Conservation (phyloP, 2,797 vertebrate genomes). For the Pachyuromys duprasi region DNA sequence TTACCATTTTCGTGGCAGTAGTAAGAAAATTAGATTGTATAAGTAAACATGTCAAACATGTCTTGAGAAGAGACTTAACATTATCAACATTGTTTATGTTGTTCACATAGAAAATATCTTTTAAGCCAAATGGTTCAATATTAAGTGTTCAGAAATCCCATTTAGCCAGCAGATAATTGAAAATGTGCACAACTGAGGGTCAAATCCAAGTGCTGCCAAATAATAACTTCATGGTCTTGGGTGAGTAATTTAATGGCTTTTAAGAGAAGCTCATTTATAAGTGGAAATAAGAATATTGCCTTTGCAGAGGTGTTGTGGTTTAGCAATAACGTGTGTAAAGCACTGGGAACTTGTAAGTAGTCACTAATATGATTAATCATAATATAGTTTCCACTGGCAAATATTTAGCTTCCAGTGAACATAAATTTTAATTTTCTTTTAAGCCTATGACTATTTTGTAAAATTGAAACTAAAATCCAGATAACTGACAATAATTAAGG, state of each 20-base stretch:
- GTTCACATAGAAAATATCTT: not conserved
- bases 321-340: not conserved
- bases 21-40: not conserved
- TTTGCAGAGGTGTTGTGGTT: not conserved
- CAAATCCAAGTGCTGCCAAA: not conserved
- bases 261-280: constrained; percentile 48
- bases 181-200: not conserved
- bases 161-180: not conserved
- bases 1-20: not conserved
- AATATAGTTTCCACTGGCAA: constrained; percentile 33
- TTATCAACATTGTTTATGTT: not conserved
- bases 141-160: not conserved
- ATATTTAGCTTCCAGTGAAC: constrained; percentile 11
- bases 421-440: constrained; percentile 60
- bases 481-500: not conserved
- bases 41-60: not conserved
- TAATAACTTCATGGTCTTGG: not conserved
- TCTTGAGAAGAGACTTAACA: not conserved
- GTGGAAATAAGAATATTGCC: constrained; percentile 9
- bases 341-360: not conserved
- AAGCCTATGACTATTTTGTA: not conserved
- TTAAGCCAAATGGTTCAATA: not conserved
- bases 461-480: constrained; percentile 35
- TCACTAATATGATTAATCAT: constrained; percentile 17
- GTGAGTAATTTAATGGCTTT: constrained; percentile 30